Percentiles rank a stretch among this genome's conserved stretches.
Evolutionary conservation across 2,113 vertebrate genomes (phyloP).

Genomic region (Pionites leucogaster): DNA sequence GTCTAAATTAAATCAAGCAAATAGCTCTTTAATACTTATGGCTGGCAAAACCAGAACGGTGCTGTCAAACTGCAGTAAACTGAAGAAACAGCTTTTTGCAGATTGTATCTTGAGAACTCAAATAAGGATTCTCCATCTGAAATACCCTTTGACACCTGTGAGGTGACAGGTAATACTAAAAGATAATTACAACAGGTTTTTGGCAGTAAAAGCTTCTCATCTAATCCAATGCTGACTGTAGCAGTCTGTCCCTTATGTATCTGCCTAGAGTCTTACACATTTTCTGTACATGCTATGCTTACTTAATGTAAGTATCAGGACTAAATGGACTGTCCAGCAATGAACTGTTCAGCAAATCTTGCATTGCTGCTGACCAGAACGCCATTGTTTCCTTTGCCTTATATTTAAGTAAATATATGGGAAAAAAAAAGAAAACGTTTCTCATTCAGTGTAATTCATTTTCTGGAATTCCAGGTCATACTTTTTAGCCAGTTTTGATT

Average conservation of each 20-base stretch:
- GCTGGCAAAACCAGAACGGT: neutral
- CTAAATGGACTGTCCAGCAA: neutral
- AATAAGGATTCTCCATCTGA: neutral
- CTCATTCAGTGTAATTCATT: neutral
- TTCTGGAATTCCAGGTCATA: neutral
- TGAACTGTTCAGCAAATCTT: neutral
- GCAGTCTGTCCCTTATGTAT: neutral
- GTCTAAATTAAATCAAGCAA: neutral
- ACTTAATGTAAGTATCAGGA: neutral
- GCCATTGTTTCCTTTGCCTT: neutral
- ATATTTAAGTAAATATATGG: neutral
- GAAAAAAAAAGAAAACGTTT: neutral
- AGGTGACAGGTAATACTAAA: neutral
- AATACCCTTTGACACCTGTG: neutral
- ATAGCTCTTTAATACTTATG: neutral
- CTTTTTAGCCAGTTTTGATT: neutral
- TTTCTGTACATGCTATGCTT: neutral
- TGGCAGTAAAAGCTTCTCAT: neutral
- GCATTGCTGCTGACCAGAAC: neutral
- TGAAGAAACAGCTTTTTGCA: neutral
- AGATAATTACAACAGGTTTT: neutral
- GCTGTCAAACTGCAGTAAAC: neutral
- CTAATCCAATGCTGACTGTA: neutral
- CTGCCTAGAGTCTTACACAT: fast-evolving
- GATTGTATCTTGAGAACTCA: neutral